phyloP scores from a whole-genome alignment of 35 echinoderm and acorn worm species.

The Strongylocentrotus purpuratus region DNA sequence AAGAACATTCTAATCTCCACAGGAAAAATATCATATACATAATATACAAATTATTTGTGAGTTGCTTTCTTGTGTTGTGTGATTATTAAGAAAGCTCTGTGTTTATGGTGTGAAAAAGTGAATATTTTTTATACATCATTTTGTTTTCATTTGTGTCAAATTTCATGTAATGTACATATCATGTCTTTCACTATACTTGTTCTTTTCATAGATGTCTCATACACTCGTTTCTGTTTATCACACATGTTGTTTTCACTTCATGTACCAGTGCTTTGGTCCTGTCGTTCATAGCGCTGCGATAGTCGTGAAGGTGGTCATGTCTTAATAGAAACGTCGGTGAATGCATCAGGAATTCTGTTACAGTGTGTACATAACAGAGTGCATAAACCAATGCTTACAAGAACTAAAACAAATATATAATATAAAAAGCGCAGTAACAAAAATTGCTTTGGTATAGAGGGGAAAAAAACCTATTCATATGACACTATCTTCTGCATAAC shows the following conservation, averaged over 20 bases:
- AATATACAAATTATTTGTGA: not conserved
- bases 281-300: not conserved
- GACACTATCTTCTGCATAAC: too few species aligned
- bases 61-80: not conserved
- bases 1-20: not conserved
- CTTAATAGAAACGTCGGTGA: not conserved
- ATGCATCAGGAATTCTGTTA: not conserved
- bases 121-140: not conserved
- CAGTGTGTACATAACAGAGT: not conserved
- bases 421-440: not conserved
- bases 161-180: not conserved
- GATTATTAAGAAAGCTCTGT: not conserved
- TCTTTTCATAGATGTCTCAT: not conserved
- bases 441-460: not conserved
- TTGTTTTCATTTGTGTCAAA: constrained; percentile 18
- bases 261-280: not conserved
- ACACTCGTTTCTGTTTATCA: not conserved
- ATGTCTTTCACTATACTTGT: not conserved
- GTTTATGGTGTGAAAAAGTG: not conserved
- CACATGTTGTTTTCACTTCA: not conserved
- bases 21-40: constrained; percentile 5
- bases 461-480: too few species aligned
- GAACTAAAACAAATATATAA: not conserved
- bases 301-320: not conserved
- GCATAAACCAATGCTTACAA: not conserved